A percentile compares a stretch with the other conserved stretches of the same genome.
Evolutionary conservation across 2,797 vertebrate genomes (phyloP).

Genomic region (Danio aesculapii): DNA sequence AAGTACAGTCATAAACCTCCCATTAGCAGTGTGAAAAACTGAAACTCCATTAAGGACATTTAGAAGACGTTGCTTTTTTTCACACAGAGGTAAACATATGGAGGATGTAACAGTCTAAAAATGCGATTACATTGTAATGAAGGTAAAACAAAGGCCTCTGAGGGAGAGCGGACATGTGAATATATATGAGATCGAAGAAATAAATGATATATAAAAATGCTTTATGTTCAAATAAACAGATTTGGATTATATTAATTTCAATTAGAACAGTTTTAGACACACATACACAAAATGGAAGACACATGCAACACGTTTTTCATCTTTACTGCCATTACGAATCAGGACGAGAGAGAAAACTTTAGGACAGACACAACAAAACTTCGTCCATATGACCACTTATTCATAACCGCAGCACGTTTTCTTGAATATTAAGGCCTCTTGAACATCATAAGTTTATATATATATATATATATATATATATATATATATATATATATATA

Average conservation of each 20-base stretch:
- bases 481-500: too few relatives aligned
- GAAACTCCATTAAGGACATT: background rate
- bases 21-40: conserved; percentile 4
- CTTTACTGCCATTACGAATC: background rate
- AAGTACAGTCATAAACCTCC: conserved; percentile 19
- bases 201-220: background rate
- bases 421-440: conserved; percentile 52
- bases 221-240: background rate
- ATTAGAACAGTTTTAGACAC: background rate
- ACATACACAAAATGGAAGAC: conserved; percentile 17
- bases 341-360: conserved; percentile 8
- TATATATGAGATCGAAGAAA: background rate
- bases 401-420: conserved; percentile 13
- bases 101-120: conserved; percentile 47
- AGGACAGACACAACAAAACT: conserved; percentile 6
- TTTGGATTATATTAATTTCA: background rate
- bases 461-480: too few relatives aligned
- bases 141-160: background rate
- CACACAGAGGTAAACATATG: conserved; percentile 9
- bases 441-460: conserved; percentile 23
- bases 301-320: conserved; percentile 21
- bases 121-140: conserved; percentile 2
- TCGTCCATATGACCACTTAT: background rate
- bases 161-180: background rate
- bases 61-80: background rate